phyloP scores from a whole-genome alignment of 2,888 invertebrate genomes.

The Dasypolia templi region DNA sequence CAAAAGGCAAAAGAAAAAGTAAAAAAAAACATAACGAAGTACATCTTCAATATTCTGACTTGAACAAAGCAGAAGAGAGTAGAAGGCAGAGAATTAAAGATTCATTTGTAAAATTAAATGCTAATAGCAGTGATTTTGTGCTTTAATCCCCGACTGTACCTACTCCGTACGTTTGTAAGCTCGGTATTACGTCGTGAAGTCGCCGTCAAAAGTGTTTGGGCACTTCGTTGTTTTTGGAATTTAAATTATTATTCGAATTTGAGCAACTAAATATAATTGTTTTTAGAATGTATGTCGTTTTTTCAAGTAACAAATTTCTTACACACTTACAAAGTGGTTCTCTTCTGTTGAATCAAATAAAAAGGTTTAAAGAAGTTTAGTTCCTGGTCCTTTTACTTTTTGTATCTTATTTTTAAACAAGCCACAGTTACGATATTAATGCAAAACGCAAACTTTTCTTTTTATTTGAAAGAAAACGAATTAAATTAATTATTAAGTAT shows the following conservation, averaged over 20 bases:
- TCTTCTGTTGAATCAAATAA: not conserved
- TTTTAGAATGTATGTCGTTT: not conserved
- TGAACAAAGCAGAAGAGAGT: constrained; percentile 66
- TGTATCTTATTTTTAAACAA: not conserved
- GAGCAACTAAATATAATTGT: not conserved
- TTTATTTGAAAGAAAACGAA: not conserved
- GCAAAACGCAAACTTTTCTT: too few species aligned
- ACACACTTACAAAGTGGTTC: too few species aligned
- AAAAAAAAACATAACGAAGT: not conserved
- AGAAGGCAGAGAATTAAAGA: constrained; percentile 83
- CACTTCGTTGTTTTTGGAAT: not conserved
- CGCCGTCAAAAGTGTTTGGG: constrained; percentile 68
- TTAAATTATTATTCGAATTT: not conserved
- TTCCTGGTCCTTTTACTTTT: not conserved
- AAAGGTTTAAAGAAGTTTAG: not conserved
- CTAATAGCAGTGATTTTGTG: constrained; percentile 84
- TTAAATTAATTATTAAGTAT: not conserved
- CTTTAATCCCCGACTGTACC: constrained; percentile 83
- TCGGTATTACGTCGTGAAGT: constrained; percentile 76
- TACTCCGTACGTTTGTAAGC: constrained; percentile 77
- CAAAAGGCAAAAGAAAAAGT: not conserved
- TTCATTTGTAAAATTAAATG: constrained; percentile 89
- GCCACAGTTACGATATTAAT: not conserved
- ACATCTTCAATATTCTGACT: constrained; percentile 26
- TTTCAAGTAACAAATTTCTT: not conserved